A percentile compares a stretch with the other conserved stretches of the same genome.
Conservation (phyloP, 2,113 vertebrate species). For the Brachypteracias leptosomus region DNA sequence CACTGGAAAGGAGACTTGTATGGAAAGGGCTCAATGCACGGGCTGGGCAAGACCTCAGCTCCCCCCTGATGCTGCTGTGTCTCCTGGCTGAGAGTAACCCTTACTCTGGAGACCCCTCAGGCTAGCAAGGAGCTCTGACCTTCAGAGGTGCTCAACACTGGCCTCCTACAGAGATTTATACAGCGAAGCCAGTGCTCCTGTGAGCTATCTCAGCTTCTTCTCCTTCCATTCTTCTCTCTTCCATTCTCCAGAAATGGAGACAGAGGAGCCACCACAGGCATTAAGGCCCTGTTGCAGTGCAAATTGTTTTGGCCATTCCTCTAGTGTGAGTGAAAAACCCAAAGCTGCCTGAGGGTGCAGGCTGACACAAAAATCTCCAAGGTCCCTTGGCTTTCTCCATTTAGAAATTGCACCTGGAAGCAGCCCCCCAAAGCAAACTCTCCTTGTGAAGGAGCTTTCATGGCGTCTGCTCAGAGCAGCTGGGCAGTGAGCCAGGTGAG, state of each 20-base stretch:
- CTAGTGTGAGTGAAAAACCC: not conserved
- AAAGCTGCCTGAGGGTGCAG: not conserved
- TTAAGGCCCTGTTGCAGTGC: not conserved
- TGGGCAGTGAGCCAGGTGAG: not conserved
- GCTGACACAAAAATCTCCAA: not conserved
- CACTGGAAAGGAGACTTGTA: not conserved
- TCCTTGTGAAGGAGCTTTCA: not conserved
- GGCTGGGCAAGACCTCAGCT: not conserved
- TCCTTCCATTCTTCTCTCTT: too few relatives aligned
- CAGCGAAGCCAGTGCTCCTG: not conserved
- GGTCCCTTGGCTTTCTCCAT: not conserved
- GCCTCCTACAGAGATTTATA: not conserved
- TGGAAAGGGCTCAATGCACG: accelerated
- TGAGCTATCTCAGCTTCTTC: not conserved
- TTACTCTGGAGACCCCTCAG: not conserved
- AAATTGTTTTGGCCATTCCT: not conserved
- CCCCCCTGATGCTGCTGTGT: accelerated
- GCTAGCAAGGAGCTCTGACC: not conserved
- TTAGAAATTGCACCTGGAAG: not conserved
- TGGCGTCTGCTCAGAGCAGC: not conserved
- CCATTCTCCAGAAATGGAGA: not conserved
- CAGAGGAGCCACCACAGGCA: not conserved
- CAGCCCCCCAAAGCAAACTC: not conserved
- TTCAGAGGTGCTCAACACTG: not conserved
- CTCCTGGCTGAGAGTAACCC: not conserved